Evolutionary conservation across 1,140 invertebrate genomes (phyloP).

Genomic region (Leptinotarsa defecta): DNA sequence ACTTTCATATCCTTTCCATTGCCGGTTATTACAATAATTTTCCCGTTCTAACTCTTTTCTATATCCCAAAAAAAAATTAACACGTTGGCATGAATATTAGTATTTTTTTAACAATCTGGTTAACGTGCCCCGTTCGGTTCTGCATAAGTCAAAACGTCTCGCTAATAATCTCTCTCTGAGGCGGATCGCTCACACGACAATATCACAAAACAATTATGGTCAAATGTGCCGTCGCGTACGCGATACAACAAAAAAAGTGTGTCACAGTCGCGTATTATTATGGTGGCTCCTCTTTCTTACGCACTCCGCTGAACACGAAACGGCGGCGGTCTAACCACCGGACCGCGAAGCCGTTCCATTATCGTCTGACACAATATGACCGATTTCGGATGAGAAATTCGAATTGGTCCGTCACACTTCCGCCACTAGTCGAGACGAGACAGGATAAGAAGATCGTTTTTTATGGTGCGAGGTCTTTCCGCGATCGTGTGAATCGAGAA

Average conservation of each 20-base stretch:
- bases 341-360: background rate
- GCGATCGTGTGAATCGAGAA: too few species aligned
- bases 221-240: slow-evolving; percentile 4
- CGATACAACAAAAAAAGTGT: background rate
- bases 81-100: too few species aligned
- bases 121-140: background rate
- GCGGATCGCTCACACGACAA: background rate
- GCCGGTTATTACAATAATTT: too few species aligned
- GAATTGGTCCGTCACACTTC: background rate
- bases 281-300: background rate
- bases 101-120: too few species aligned
- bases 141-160: background rate
- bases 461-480: too few species aligned
- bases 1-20: too few species aligned
- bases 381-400: background rate
- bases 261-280: background rate
- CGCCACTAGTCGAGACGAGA: too few species aligned
- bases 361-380: background rate
- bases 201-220: slow-evolving; percentile 8
- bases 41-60: too few species aligned
- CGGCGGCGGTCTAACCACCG: background rate
- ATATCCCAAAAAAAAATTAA: too few species aligned
- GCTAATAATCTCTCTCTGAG: background rate
- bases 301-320: background rate
- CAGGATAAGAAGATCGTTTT: too few species aligned